These are phyloP conservation scores for Dufourea novaeangliae DNA, from an alignment of 1,140 invertebrate genomes.

Conservation along the genomic window DNA sequence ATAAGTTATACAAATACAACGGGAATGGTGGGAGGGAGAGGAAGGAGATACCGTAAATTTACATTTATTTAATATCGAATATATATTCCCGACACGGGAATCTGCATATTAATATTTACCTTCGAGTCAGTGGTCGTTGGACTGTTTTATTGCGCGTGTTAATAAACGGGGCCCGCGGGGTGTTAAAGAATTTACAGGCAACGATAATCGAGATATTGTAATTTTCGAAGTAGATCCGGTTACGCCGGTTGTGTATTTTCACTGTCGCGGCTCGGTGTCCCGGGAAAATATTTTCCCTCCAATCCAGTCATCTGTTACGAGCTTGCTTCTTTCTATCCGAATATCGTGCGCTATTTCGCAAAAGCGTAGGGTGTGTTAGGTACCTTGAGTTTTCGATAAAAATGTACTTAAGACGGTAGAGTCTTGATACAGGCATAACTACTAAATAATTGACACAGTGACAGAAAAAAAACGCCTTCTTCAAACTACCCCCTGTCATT, in stretches of 20 bases:
- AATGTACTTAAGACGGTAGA: too few species aligned
- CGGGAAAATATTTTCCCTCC: not conserved
- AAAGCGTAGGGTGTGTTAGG: too few species aligned
- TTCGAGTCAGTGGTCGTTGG: slow-evolving; percentile 6
- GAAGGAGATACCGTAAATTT: slow-evolving; percentile 30
- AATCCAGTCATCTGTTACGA: not conserved
- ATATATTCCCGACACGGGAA: slow-evolving; percentile 1
- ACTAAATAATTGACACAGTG: too few species aligned
- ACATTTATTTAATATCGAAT: slow-evolving; percentile 50
- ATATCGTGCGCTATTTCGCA: too few species aligned
- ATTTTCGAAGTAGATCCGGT: slow-evolving; percentile 26
- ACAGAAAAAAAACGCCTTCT: too few species aligned
- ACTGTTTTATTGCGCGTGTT: slow-evolving; percentile 40
- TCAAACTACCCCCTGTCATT: too few species aligned
- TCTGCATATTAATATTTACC: slow-evolving; percentile 51
- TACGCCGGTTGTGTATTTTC: too few species aligned
- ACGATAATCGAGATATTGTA: slow-evolving; percentile 41
- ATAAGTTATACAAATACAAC: slow-evolving; percentile 16
- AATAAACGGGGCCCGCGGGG: slow-evolving; percentile 5
- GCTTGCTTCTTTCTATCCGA: not conserved
- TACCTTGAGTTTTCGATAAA: too few species aligned
- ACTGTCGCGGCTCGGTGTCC: slow-evolving; percentile 6
- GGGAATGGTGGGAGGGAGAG: too few species aligned
- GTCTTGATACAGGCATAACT: too few species aligned
- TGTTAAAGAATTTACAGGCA: slow-evolving; percentile 37